phyloP scores from a whole-genome alignment of 2,113 vertebrate species.

The Setophaga coronata region DNA sequence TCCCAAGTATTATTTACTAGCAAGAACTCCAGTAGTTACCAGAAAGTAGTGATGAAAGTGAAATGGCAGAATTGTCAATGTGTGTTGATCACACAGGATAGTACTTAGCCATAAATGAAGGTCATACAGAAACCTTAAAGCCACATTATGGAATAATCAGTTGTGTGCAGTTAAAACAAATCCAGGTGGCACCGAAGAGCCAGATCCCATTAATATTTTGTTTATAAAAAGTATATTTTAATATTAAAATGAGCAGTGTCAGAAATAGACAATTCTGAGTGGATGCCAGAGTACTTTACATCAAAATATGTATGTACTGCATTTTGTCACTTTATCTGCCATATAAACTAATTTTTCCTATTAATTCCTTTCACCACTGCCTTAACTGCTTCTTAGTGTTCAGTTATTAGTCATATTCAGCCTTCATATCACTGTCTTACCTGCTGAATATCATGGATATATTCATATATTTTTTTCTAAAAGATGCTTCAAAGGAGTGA shows the following conservation, averaged over 20 bases:
- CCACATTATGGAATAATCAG: not conserved
- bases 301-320: not conserved
- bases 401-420: conserved; percentile 39
- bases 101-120: not conserved
- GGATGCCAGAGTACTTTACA: conserved; percentile 12
- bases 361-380: conserved; percentile 62
- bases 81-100: not conserved
- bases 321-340: conserved; percentile 25
- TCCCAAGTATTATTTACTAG: not conserved
- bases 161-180: not conserved
- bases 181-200: not conserved
- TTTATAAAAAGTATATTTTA: not conserved
- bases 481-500: conserved; percentile 51
- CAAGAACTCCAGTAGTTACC: not conserved
- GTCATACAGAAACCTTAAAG: not conserved
- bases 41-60: not conserved
- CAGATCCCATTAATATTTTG: not conserved
- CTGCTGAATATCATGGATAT: conserved; percentile 52
- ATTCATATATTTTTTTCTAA: conserved; percentile 32
- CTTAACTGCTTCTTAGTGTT: conserved; percentile 70
- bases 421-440: conserved; percentile 47
- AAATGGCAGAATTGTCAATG: not conserved
- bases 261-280: not conserved
- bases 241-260: not conserved
- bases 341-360: conserved; percentile 5